Evolutionary conservation across 2,113 vertebrate genomes (phyloP).

Genomic region (Nettapus auritus): DNA sequence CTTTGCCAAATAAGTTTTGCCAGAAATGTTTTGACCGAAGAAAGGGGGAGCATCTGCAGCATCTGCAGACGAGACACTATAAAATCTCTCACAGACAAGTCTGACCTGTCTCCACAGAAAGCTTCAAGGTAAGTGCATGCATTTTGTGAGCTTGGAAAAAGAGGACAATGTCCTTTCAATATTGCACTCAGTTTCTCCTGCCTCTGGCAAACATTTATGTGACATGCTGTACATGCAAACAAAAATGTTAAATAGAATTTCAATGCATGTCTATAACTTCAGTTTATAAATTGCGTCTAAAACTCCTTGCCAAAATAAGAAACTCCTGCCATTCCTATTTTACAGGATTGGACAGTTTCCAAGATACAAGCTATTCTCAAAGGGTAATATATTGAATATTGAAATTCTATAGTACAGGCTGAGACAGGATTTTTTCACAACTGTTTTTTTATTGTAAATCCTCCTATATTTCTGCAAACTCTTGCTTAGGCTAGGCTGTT

Average conservation of each 20-base stretch:
- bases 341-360: slow-evolving; percentile 46
- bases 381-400: slow-evolving; percentile 57
- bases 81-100: slow-evolving; percentile 71
- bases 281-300: background rate
- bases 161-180: background rate
- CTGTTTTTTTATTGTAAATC: background rate
- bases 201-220: background rate
- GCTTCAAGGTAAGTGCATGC: slow-evolving; percentile 75
- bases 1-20: slow-evolving; percentile 79
- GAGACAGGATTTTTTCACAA: background rate
- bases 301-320: slow-evolving; percentile 2
- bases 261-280: background rate
- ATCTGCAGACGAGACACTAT: slow-evolving; percentile 75
- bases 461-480: background rate
- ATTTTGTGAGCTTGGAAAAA: background rate
- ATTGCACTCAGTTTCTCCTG: background rate
- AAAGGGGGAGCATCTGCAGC: slow-evolving; percentile 73
- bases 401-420: background rate
- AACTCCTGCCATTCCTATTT: slow-evolving; percentile 36
- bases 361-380: slow-evolving; percentile 28
- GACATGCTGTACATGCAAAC: background rate
- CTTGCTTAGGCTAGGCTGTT: background rate
- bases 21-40: slow-evolving; percentile 72
- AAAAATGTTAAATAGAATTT: slow-evolving; percentile 31
- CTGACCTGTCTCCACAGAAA: slow-evolving; percentile 68